phyloP scores from a whole-genome alignment of 2,888 invertebrate species.

The Blomia tropicalis region DNA sequence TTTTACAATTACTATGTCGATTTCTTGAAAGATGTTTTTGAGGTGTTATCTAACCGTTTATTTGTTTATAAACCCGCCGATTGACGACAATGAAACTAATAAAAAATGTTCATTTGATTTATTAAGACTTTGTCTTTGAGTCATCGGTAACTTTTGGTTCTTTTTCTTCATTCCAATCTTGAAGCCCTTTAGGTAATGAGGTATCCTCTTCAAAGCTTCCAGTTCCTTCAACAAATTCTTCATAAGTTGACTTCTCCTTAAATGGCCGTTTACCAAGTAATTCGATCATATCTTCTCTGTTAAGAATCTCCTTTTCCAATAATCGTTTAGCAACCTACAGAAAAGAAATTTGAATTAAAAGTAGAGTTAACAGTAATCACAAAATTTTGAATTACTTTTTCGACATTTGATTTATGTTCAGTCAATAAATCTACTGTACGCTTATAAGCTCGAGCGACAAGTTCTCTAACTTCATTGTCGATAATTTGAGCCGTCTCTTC shows the following conservation, averaged over 20 bases:
- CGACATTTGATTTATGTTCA: slow-evolving; percentile 67
- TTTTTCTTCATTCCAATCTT: slow-evolving; percentile 62
- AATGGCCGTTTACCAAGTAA: slow-evolving; percentile 84
- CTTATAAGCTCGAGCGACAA: slow-evolving; percentile 61
- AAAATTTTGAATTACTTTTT: slow-evolving; percentile 43
- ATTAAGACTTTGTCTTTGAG: background rate
- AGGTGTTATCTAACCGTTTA: too few relatives aligned
- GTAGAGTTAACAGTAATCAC: background rate
- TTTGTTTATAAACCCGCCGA: too few relatives aligned
- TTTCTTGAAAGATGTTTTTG: too few relatives aligned
- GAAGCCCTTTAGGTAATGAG: slow-evolving; percentile 75
- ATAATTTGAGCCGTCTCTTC: slow-evolving; percentile 92
- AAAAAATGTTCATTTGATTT: too few relatives aligned
- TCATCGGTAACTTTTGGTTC: background rate
- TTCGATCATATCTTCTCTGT: slow-evolving; percentile 93
- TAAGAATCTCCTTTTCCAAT: slow-evolving; percentile 80
- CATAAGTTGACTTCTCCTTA: slow-evolving; percentile 96
- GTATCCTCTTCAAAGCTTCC: slow-evolving; percentile 96
- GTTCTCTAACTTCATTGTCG: slow-evolving; percentile 67
- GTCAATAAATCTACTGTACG: slow-evolving; percentile 59
- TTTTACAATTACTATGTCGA: too few relatives aligned
- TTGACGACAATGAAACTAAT: too few relatives aligned
- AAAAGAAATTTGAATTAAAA: slow-evolving; percentile 2
- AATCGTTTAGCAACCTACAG: slow-evolving; percentile 72
- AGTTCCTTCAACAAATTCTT: slow-evolving; percentile 95